phyloP scores from a whole-genome alignment of 2,113 vertebrate genomes.

The Chaetops frenatus region DNA sequence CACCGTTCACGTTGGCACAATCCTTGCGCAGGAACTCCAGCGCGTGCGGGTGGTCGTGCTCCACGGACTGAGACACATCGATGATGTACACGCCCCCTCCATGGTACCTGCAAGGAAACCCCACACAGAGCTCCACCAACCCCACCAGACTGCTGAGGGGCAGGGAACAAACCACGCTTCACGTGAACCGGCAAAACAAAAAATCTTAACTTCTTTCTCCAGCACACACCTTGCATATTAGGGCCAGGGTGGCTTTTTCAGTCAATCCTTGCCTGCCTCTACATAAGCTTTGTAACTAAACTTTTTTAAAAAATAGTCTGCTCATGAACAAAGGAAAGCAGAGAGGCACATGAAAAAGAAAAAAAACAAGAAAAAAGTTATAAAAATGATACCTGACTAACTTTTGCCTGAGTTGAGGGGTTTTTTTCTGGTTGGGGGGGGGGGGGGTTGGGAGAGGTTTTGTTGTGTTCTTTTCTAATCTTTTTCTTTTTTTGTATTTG shows the following conservation, averaged over 20 bases:
- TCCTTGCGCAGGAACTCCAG: constrained; percentile 96
- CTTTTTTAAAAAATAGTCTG: neutral
- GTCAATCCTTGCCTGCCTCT: neutral
- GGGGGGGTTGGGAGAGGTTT: neutral
- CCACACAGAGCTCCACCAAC: neutral
- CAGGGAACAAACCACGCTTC: neutral
- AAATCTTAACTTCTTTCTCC: neutral
- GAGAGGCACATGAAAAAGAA: fast-evolving
- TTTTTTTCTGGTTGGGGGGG: neutral
- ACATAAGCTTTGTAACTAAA: neutral
- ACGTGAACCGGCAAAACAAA: neutral
- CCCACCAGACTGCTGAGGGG: neutral
- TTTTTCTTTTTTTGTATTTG: neutral
- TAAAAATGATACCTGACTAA: neutral
- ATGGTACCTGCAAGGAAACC: constrained; percentile 76
- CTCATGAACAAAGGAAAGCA: neutral
- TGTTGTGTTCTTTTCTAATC: no score
- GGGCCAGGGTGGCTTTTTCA: neutral
- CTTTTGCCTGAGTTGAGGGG: fast-evolving
- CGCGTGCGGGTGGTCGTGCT: constrained; percentile 93
- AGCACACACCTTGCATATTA: fast-evolving
- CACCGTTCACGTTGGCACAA: constrained; percentile 89
- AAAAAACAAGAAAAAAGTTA: neutral
- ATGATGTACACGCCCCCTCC: constrained; percentile 84
- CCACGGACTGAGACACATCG: constrained; percentile 94